These are phyloP conservation scores for Menura novaehollandiae DNA, from an alignment of 2,113 vertebrate species.

Conservation along the genomic window DNA sequence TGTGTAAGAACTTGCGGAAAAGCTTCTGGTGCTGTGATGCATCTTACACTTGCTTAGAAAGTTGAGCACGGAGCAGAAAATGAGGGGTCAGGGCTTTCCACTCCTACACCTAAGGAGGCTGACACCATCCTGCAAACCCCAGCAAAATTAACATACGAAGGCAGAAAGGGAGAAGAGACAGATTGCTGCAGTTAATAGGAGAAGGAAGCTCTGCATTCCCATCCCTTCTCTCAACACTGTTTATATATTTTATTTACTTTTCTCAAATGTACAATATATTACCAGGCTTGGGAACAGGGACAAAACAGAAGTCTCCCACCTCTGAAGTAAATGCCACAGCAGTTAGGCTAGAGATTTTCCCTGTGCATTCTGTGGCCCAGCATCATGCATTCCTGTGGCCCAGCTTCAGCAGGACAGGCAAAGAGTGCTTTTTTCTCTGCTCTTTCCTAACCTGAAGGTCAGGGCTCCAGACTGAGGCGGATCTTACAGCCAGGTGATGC, in stretches of 20 bases:
- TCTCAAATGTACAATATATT: background rate
- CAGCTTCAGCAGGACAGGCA: background rate
- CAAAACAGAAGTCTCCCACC: background rate
- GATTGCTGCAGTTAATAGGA: background rate
- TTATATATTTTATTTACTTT: background rate
- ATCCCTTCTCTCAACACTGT: background rate
- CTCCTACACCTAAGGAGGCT: background rate
- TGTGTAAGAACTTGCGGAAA: background rate
- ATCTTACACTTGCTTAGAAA: background rate
- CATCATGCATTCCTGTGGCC: background rate
- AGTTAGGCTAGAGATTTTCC: background rate
- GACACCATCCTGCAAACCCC: background rate
- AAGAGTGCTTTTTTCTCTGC: background rate
- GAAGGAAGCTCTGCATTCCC: background rate
- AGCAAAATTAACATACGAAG: background rate
- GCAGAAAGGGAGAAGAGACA: background rate
- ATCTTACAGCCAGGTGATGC: background rate
- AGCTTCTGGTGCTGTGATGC: background rate
- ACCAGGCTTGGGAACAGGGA: background rate
- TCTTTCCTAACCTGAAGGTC: background rate
- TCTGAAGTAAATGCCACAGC: background rate
- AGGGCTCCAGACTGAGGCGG: background rate
- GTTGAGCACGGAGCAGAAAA: background rate
- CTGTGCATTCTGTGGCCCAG: background rate
- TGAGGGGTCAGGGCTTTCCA: background rate